Evolutionary conservation across 2,113 vertebrate genomes (phyloP).

Genomic region (Phyllostomus discolor): DNA sequence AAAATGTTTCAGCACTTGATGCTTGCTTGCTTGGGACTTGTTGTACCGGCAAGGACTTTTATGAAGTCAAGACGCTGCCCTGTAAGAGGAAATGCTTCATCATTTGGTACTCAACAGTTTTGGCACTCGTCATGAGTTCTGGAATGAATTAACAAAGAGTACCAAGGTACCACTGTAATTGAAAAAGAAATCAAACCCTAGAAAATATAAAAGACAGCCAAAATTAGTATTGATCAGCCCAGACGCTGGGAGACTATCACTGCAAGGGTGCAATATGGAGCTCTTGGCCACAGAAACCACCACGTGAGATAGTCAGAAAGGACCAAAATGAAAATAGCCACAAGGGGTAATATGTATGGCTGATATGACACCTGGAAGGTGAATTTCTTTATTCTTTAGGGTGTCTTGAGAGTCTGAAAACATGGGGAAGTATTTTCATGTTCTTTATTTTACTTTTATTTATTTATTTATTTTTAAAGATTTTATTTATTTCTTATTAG

Average conservation of each 20-base stretch:
- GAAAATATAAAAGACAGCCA: neutral
- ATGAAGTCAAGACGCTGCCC: no score
- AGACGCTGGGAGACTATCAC: neutral
- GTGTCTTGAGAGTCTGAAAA: neutral
- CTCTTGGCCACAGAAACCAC: neutral
- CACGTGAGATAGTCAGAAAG: rapidly evolving
- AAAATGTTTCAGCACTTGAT: no score
- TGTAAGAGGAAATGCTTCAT: no score
- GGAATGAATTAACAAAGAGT: no score
- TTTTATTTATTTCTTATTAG: neutral
- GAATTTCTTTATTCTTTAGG: neutral
- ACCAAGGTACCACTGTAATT: no score
- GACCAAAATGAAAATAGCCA: neutral
- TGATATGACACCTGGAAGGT: neutral
- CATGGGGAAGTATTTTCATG: neutral
- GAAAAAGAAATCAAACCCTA: neutral
- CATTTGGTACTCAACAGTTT: no score
- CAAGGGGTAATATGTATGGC: neutral
- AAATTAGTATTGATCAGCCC: neutral
- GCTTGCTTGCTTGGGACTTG: no score
- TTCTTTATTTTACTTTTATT: neutral
- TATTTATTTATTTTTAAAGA: neutral
- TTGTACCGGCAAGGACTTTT: no score
- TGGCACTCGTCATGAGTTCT: no score
- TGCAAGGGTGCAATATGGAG: rapidly evolving